Evolutionary conservation across 1,140 invertebrate species (phyloP).

Genomic region (Drosophila athabasca): DNA sequence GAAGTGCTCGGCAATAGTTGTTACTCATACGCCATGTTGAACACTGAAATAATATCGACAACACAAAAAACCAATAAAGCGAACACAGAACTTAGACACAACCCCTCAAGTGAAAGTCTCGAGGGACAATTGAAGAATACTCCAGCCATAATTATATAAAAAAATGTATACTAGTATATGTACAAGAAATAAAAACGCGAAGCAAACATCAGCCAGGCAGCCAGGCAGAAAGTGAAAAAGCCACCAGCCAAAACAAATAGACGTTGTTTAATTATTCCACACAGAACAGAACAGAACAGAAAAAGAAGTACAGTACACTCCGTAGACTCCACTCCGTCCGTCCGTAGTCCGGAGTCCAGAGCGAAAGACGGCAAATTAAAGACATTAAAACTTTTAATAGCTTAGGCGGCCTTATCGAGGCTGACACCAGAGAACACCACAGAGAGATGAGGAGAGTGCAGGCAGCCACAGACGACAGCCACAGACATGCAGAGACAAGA

Average conservation of each 20-base stretch:
- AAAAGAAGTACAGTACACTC: slow-evolving; percentile 7
- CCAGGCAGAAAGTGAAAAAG: not conserved
- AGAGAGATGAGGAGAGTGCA: no score
- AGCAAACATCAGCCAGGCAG: not conserved
- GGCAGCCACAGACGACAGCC: not conserved
- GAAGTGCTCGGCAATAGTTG: slow-evolving; percentile 35
- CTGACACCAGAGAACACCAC: slow-evolving; percentile 1
- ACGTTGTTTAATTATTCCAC: slow-evolving; percentile 66
- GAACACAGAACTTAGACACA: slow-evolving; percentile 12
- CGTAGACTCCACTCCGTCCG: slow-evolving; percentile 12
- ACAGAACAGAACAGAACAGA: slow-evolving; percentile 20
- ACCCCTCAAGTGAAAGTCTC: not conserved
- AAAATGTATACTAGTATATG: no score
- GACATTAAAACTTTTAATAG: slow-evolving; percentile 73
- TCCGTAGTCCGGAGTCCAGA: slow-evolving; percentile 15
- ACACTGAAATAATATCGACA: slow-evolving; percentile 56
- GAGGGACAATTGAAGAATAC: slow-evolving; percentile 19
- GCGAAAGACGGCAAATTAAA: slow-evolving; percentile 26
- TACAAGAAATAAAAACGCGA: slow-evolving; percentile 26
- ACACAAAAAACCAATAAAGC: slow-evolving; percentile 32
- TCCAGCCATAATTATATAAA: slow-evolving; percentile 37
- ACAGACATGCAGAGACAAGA: slow-evolving; percentile 42
- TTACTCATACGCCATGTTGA: slow-evolving; percentile 74
- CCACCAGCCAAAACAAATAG: slow-evolving; percentile 48
- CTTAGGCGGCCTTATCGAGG: slow-evolving; percentile 67